Percentiles rank a stretch among this genome's conserved stretches.
phyloP scores from a whole-genome alignment of 2,888 invertebrate species.

The Hermodice carunculata region DNA sequence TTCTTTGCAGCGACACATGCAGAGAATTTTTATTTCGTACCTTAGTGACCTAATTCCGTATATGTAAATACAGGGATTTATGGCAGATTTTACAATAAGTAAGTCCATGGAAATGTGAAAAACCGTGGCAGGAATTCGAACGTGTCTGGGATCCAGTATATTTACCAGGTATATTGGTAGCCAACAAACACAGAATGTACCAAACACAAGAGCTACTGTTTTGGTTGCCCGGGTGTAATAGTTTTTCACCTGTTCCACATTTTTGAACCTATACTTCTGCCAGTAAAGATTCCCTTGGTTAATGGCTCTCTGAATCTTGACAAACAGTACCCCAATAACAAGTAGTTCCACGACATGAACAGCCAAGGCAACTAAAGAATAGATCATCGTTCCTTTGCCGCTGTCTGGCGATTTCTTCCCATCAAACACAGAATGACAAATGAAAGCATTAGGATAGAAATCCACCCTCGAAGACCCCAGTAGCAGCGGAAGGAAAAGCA shows the following conservation, averaged over 20 bases:
- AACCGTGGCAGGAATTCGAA: slow-evolving; percentile 15
- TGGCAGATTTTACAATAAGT: slow-evolving; percentile 36
- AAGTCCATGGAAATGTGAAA: slow-evolving; percentile 36
- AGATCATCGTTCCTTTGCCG: not conserved
- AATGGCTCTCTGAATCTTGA: slow-evolving; percentile 32
- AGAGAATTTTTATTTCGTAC: slow-evolving; percentile 30
- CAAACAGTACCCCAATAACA: slow-evolving; percentile 25
- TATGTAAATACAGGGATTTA: slow-evolving; percentile 38
- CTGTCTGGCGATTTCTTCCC: too few species aligned
- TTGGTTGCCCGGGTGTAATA: slow-evolving; percentile 22
- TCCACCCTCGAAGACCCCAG: slow-evolving; percentile 24
- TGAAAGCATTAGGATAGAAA: slow-evolving; percentile 31
- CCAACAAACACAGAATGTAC: slow-evolving; percentile 31
- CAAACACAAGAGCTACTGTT: slow-evolving; percentile 23
- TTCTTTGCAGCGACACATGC: slow-evolving; percentile 25
- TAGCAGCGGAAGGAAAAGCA: slow-evolving; percentile 28
- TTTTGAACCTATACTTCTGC: slow-evolving; percentile 2
- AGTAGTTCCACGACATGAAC: slow-evolving; percentile 27
- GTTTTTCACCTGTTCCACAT: slow-evolving; percentile 8
- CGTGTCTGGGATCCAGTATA: slow-evolving; percentile 26
- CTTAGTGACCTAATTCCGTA: slow-evolving; percentile 36
- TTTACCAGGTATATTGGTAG: slow-evolving; percentile 36
- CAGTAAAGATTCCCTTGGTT: slow-evolving; percentile 15
- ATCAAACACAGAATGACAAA: not conserved
- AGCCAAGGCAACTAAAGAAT: slow-evolving; percentile 14